Evolutionary conservation across 2,888 invertebrate species (phyloP).

Genomic region (Clitarchus hookeri): DNA sequence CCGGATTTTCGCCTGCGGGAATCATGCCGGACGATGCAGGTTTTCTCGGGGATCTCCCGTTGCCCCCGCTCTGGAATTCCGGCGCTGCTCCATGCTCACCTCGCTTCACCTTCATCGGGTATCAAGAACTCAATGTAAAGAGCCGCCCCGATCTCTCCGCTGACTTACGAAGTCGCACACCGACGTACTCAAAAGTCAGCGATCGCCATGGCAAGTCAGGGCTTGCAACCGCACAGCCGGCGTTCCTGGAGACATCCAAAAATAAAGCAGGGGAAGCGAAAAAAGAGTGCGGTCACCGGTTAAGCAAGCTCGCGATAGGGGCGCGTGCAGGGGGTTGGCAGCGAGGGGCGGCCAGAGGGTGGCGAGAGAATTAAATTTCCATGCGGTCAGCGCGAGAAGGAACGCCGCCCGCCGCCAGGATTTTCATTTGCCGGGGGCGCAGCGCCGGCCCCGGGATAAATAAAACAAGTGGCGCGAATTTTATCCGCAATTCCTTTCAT

Average conservation of each 20-base stretch:
- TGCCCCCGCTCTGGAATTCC: no score
- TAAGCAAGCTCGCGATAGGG: not conserved
- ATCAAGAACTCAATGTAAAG: no score
- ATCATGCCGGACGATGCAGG: no score
- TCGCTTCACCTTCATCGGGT: no score
- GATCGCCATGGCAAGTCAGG: no score
- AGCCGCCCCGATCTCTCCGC: no score
- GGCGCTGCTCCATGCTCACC: no score
- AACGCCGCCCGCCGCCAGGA: not conserved
- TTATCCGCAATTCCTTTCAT: slow-evolving; percentile 26
- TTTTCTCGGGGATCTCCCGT: no score
- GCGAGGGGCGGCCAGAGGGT: not conserved
- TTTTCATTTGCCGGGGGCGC: not conserved
- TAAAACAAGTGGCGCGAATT: slow-evolving; percentile 26
- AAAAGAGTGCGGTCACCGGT: not conserved
- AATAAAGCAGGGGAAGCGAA: not conserved
- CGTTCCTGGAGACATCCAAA: not conserved
- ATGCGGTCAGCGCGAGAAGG: slow-evolving; percentile 20
- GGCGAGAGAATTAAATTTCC: slow-evolving; percentile 26
- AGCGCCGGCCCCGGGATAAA: not conserved
- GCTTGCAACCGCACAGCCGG: no score
- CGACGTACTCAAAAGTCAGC: no score
- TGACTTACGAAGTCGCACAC: no score
- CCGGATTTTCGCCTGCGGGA: no score
- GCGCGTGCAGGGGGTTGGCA: not conserved